Conservation (phyloP, 2,888 invertebrate species). For the Empis stercorea region DNA sequence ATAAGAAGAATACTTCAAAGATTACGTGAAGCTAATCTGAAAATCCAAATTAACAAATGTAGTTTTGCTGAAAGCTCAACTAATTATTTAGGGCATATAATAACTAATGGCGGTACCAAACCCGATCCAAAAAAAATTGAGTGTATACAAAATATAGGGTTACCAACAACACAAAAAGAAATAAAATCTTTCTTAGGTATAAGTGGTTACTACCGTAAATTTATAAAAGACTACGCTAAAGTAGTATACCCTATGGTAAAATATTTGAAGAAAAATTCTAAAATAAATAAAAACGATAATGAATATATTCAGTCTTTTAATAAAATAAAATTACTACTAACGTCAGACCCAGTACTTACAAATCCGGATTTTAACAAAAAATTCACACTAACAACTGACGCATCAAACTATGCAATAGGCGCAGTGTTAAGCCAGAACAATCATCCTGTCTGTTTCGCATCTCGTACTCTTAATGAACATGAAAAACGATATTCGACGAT, state of each 20-base stretch:
- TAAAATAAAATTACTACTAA: slow-evolving; percentile 3
- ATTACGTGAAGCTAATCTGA: slow-evolving; percentile 7
- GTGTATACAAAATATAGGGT: neutral
- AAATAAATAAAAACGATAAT: neutral
- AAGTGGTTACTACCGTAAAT: slow-evolving; percentile 8
- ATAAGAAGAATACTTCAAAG: slow-evolving; percentile 7
- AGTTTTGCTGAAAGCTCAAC: slow-evolving; percentile 6
- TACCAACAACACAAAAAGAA: slow-evolving; percentile 11
- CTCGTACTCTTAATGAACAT: slow-evolving; percentile 6
- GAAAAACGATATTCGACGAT: slow-evolving; percentile 6
- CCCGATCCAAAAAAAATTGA: slow-evolving; percentile 8
- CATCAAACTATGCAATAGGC: slow-evolving; percentile 2
- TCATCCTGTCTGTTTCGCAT: slow-evolving; percentile 3
- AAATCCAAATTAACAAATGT: slow-evolving; percentile 12
- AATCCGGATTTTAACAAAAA: slow-evolving; percentile 2
- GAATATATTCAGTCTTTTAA: slow-evolving; percentile 1
- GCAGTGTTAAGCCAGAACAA: slow-evolving; percentile 4
- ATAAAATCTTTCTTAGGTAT: slow-evolving; percentile 12
- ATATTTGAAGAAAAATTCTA: slow-evolving; percentile 1
- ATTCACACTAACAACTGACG: slow-evolving; percentile 4
- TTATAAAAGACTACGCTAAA: slow-evolving; percentile 3
- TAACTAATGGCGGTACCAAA: slow-evolving; percentile 9
- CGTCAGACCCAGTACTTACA: neutral
- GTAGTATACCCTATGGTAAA: slow-evolving; percentile 2
- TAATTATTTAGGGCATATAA: slow-evolving; percentile 10